A percentile compares a stretch with the other conserved stretches of the same genome.
phyloP scores from a whole-genome alignment of 2,113 vertebrate genomes.

The Sigmodon hispidus region DNA sequence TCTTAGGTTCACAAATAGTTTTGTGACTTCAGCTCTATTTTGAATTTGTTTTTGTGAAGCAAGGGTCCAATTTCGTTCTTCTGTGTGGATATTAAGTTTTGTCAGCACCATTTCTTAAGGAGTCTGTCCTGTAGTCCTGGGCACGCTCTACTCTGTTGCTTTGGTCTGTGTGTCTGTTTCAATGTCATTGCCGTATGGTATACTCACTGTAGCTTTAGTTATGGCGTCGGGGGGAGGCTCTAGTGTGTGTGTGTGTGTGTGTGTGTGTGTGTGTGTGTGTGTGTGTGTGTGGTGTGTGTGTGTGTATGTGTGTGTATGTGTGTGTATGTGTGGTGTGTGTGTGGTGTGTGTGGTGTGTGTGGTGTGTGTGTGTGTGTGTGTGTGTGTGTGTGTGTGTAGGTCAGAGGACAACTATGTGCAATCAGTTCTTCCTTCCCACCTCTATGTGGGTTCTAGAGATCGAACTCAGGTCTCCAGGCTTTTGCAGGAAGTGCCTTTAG shows the following conservation, averaged over 20 bases:
- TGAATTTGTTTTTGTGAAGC: neutral
- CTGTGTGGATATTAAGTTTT: neutral
- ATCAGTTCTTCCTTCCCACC: neutral
- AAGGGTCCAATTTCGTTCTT: neutral
- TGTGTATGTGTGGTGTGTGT: too few relatives aligned
- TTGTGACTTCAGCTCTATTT: neutral
- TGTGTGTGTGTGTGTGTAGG: too few relatives aligned
- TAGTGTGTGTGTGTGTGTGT: too few relatives aligned
- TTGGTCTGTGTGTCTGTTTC: neutral
- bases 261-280: too few relatives aligned
- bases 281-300: too few relatives aligned
- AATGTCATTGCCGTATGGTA: accelerated
- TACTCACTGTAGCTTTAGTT: neutral
- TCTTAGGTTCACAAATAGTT: neutral
- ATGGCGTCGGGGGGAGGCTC: neutral
- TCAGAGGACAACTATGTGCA: neutral
- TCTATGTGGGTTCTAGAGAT: too few relatives aligned
- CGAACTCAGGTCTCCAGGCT: neutral
- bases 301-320: too few relatives aligned
- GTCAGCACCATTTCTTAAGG: neutral
- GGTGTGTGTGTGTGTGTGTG: too few relatives aligned
- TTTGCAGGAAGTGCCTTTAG: neutral
- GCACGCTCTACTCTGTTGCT: neutral
- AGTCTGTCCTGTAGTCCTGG: neutral
- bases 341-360: too few relatives aligned